A percentile compares a stretch with the other conserved stretches of the same genome.
phyloP scores from a whole-genome alignment of 1,140 invertebrate genomes.

The Tetramorium simillimum region DNA sequence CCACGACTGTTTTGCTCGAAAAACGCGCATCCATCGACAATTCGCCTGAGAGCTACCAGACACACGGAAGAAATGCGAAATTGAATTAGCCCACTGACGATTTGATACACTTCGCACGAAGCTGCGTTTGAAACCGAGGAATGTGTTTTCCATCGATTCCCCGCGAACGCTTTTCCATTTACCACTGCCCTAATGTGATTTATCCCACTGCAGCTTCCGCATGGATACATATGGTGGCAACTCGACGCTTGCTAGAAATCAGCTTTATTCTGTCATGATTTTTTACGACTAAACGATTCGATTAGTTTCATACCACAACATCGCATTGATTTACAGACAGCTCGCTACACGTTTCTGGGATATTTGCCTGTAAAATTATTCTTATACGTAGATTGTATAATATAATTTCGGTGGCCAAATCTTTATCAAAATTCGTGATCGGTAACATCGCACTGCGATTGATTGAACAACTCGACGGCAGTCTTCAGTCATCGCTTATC shows the following conservation, averaged over 20 bases:
- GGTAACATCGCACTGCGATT: background rate
- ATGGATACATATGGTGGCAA: conserved; percentile 9
- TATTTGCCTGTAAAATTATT: background rate
- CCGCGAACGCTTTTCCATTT: conserved; percentile 29
- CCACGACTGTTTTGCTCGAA: background rate
- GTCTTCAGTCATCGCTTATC: conserved; percentile 29
- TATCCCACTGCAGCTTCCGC: conserved; percentile 25
- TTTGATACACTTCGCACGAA: conserved; percentile 24
- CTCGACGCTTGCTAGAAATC: background rate
- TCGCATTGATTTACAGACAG: background rate
- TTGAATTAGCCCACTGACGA: conserved; percentile 11
- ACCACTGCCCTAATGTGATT: conserved; percentile 40
- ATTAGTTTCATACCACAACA: background rate
- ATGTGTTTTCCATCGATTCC: conserved; percentile 34
- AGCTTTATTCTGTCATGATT: background rate
- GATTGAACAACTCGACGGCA: conserved; percentile 16
- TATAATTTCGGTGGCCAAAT: background rate
- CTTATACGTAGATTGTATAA: background rate
- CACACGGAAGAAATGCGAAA: conserved; percentile 6
- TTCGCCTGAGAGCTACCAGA: background rate
- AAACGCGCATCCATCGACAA: background rate
- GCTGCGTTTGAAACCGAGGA: background rate
- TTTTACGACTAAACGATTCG: conserved; percentile 20
- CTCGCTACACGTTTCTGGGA: background rate
- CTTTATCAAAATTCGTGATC: background rate